phyloP scores from a whole-genome alignment of 2,888 invertebrate species.

The Oxyscelio sp. region DNA sequence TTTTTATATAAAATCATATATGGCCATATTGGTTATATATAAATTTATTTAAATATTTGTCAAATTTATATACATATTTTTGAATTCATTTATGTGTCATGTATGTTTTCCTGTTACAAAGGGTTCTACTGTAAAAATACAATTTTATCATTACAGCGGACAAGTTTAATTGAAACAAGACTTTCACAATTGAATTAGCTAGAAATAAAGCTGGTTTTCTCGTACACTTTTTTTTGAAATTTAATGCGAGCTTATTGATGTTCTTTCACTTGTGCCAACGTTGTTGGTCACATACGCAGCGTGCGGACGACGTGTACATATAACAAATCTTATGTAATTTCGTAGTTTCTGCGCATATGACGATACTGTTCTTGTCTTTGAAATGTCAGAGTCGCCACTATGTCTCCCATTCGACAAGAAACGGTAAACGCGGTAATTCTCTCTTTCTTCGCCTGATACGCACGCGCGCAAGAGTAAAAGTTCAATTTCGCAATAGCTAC shows the following conservation, averaged over 20 bases:
- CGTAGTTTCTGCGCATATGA: conserved; percentile 69
- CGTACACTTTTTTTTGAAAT: neutral
- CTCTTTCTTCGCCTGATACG: conserved; percentile 72
- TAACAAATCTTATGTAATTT: conserved; percentile 70
- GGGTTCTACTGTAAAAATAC: too few species aligned
- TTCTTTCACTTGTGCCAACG: conserved; percentile 43
- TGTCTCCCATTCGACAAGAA: conserved; percentile 71
- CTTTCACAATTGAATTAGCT: too few species aligned
- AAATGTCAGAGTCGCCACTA: conserved; percentile 75
- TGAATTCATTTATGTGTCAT: too few species aligned
- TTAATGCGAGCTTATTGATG: conserved; percentile 10
- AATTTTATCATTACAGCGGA: too few species aligned
- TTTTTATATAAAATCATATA: too few species aligned
- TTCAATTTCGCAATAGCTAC: conserved; percentile 74
- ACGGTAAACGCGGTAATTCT: conserved; percentile 71
- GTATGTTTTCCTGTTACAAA: too few species aligned
- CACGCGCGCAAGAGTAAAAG: conserved; percentile 74
- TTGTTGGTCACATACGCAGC: too few species aligned
- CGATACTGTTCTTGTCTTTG: conserved; percentile 72
- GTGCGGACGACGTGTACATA: conserved; percentile 40
- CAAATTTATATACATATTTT: too few species aligned
- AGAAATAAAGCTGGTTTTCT: too few species aligned
- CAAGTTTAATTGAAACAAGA: too few species aligned
- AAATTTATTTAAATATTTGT: too few species aligned
- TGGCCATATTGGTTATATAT: too few species aligned